Percentiles rank a stretch among this genome's conserved stretches.
Evolutionary conservation across 2,113 vertebrate species (phyloP).

Genomic region (Beaufortia kweichowensis): DNA sequence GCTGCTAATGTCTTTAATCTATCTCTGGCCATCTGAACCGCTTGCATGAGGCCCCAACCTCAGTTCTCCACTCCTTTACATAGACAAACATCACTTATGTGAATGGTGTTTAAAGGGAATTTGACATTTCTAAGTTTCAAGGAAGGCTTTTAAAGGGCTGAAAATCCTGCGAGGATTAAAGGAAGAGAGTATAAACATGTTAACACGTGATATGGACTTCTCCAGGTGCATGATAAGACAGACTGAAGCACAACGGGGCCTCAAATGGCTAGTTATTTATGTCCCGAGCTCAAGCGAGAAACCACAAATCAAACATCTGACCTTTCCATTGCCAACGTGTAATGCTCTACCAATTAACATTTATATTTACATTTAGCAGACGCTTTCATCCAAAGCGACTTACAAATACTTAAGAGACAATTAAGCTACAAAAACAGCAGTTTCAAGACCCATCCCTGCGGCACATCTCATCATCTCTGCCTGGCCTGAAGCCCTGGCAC

Average conservation of each 20-base stretch:
- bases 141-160: not conserved
- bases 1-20: slow-evolving; percentile 44
- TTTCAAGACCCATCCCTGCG: too few species aligned
- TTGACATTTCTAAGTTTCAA: not conserved
- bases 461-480: too few species aligned
- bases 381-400: too few species aligned
- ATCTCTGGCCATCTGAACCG: slow-evolving; percentile 32
- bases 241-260: not conserved
- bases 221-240: not conserved
- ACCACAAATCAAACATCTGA: too few species aligned
- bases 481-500: too few species aligned
- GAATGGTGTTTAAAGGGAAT: not conserved
- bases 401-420: too few species aligned
- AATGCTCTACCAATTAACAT: too few species aligned
- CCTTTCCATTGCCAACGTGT: too few species aligned
- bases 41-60: not conserved
- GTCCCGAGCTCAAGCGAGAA: too few species aligned
- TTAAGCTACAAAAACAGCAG: too few species aligned
- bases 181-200: not conserved
- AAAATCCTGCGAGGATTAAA: slow-evolving; percentile 24
- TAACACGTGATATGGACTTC: not conserved
- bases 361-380: too few species aligned
- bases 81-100: not conserved
- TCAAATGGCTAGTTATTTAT: not conserved
- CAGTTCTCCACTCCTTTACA: not conserved